Conservation (phyloP, 2,888 invertebrate species). For the Xiphydria camelus region DNA sequence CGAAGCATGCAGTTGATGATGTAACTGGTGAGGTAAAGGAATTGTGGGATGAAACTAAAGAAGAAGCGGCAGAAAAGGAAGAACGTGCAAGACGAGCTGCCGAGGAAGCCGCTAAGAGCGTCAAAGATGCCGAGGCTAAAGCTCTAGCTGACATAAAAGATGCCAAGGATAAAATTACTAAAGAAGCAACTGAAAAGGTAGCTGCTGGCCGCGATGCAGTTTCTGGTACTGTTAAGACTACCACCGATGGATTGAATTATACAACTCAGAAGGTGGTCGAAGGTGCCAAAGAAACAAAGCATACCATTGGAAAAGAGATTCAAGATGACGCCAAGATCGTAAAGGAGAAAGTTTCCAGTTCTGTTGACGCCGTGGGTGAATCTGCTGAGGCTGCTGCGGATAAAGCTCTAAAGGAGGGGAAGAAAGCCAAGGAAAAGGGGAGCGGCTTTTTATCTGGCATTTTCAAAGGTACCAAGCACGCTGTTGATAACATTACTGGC, state of each 20-base stretch:
- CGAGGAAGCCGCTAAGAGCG: conserved; percentile 9
- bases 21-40: conserved; percentile 38
- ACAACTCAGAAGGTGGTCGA: conserved; percentile 8
- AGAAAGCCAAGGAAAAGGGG: conserved; percentile 31
- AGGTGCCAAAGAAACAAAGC: conserved; percentile 14
- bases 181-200: conserved; percentile 23
- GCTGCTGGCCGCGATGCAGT: conserved; percentile 7
- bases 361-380: conserved; percentile 15
- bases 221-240: conserved; percentile 7
- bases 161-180: conserved; percentile 1
- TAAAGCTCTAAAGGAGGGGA: conserved; percentile 25
- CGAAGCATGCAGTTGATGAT: conserved; percentile 30
- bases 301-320: conserved; percentile 15
- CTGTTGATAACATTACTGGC: conserved; percentile 26
- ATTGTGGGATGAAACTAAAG: conserved; percentile 40
- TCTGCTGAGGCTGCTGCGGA: conserved; percentile 16
- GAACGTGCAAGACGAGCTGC: conserved; percentile 24
- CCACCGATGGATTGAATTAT: conserved; percentile 10
- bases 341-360: conserved; percentile 21
- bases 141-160: conserved; percentile 1
- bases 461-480: conserved; percentile 29
- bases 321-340: conserved; percentile 21
- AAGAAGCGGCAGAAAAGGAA: conserved; percentile 31
- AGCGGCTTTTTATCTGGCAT: conserved; percentile 35
- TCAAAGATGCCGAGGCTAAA: conserved; percentile 19